phyloP scores from a whole-genome alignment of 2,113 vertebrate species.

The Pleuronectes platessa region DNA sequence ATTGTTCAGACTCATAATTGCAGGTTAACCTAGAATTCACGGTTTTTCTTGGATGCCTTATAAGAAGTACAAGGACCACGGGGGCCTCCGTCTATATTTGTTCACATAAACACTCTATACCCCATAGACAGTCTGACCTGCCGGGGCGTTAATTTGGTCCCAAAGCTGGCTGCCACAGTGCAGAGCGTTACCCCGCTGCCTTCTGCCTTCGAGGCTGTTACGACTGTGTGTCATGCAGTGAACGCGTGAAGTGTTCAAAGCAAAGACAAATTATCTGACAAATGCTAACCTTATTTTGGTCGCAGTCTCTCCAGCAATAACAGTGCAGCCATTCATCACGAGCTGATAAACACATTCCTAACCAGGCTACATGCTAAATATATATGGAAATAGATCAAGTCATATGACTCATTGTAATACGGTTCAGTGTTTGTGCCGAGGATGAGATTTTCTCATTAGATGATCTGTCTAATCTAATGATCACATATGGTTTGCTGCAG shows the following conservation, averaged over 20 bases:
- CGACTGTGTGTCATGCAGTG: conserved; percentile 7
- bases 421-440: background rate
- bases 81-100: conserved; percentile 49
- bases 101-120: conserved; percentile 48
- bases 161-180: conserved; percentile 35
- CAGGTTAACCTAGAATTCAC: conserved; percentile 6
- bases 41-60: conserved; percentile 1
- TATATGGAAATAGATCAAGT: conserved; percentile 17
- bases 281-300: conserved; percentile 40
- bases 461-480: conserved; percentile 4
- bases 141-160: conserved; percentile 51
- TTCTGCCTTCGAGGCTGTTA: conserved; percentile 2
- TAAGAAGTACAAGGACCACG: conserved; percentile 18
- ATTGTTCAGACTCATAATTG: background rate
- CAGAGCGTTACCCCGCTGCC: conserved; percentile 6
- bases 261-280: conserved; percentile 24
- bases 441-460: background rate
- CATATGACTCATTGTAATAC: conserved; percentile 21
- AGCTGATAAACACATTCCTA: conserved; percentile 37
- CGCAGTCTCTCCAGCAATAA: conserved; percentile 6
- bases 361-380: conserved; percentile 6
- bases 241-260: conserved; percentile 36
- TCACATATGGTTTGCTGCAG: too few relatives aligned
- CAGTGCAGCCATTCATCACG: conserved; percentile 32
- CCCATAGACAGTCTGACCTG: conserved; percentile 40